phyloP scores from a whole-genome alignment of 2,113 vertebrate species.

The Ahaetulla prasina region DNA sequence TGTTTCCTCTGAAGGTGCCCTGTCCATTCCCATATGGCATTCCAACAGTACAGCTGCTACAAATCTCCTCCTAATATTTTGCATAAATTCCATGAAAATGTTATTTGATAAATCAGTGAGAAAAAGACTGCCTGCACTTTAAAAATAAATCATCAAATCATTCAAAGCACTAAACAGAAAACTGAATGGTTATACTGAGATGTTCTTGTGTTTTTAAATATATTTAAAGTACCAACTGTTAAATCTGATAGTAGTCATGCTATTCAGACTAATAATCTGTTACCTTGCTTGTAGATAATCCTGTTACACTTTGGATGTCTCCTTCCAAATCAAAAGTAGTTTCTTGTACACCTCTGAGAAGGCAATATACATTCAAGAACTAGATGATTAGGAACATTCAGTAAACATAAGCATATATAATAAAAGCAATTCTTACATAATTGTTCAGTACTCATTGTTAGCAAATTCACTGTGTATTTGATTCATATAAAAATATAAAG shows the following conservation, averaged over 20 bases:
- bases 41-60: neutral
- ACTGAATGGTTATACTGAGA: neutral
- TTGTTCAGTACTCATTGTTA: neutral
- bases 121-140: neutral
- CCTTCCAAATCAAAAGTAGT: slow-evolving; percentile 93
- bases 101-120: neutral
- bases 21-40: neutral
- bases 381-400: neutral
- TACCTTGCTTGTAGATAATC: slow-evolving; percentile 91
- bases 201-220: neutral
- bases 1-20: neutral
- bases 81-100: neutral
- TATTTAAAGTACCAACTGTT: neutral
- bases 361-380: neutral
- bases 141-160: neutral
- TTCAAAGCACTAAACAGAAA: neutral
- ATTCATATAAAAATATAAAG: neutral
- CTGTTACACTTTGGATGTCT: slow-evolving; percentile 83
- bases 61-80: neutral
- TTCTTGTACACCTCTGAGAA: slow-evolving; percentile 82
- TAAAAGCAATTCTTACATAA: neutral
- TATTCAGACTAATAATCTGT: slow-evolving; percentile 2
- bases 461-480: neutral
- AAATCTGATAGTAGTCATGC: neutral
- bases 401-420: neutral